Evolutionary conservation across 92 coral and sea anemone species (phyloP), one percentile per base, ranked within the genome.

Genomic region (Phenganax subtilis): DNA sequence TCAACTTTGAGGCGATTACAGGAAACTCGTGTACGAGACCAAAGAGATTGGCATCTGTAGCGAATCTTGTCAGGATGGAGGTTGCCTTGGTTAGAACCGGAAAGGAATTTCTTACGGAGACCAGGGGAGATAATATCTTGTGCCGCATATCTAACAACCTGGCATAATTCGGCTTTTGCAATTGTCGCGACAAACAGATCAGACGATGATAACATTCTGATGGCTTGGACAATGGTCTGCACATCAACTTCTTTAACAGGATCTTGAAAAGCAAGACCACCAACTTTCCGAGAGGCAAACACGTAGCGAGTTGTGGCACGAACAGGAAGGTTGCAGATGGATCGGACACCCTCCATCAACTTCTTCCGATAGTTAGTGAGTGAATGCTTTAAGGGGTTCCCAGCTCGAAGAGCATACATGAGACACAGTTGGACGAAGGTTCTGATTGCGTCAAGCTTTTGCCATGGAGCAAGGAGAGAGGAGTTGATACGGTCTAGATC

Each of bases 381-480:
- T 8, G 1, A 56, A 51, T 12, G 72, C 65, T 51, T 82, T 71
- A 2, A 17, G 70, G 20, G 82, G 70, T 0, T 77, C 72, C 20
- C 81, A 28, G 10, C 83, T 3, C 72, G 72, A 0, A 79, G 71
- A 17, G 82, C 0, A 57, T 56, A 51, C 81, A 1, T 79, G 10
- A 37, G 51, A 64, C 81, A 54, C n/a, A 71, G 79, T 58, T 82
- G 85, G 9, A 82, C 61, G 44, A 82, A 82, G 57, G 79, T 71
- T 59, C 80, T 30, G 71, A 82, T 82, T 17, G 71, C 71, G 54
- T 82, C 85, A 10, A 81, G 78, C 29, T 81, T 81, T 27, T 81
- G 85, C 85, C 85, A 81, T 7, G 79, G 85, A 2, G 85, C 78
- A 20, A 81, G 78, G 14, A 81, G 85, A 11, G 82, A 78, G 54